phyloP scores from a whole-genome alignment of 2,888 invertebrate genomes.

The Taenaris catops region DNA sequence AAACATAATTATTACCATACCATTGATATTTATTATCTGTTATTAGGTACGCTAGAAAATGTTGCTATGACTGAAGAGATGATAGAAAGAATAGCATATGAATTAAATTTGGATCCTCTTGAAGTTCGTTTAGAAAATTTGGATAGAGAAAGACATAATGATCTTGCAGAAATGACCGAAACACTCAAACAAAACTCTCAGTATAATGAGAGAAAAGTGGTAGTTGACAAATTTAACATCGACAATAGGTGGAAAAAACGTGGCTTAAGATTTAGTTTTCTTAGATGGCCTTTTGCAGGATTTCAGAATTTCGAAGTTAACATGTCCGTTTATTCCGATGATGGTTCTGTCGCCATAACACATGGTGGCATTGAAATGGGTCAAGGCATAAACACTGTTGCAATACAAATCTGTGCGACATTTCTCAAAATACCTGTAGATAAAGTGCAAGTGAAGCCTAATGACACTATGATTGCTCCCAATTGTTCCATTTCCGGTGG shows the following conservation, averaged over 20 bases:
- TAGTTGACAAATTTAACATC: constrained; percentile 66
- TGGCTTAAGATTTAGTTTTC: constrained; percentile 50
- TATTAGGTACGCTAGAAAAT: constrained; percentile 32
- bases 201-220: constrained; percentile 52
- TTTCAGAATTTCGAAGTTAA: constrained; percentile 76
- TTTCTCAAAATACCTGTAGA: constrained; percentile 82
- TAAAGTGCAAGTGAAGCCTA: constrained; percentile 82
- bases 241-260: constrained; percentile 87
- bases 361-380: constrained; percentile 89
- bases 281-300: constrained; percentile 69
- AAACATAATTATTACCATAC: no score
- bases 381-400: constrained; percentile 88
- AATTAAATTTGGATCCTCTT: constrained; percentile 68
- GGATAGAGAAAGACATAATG: constrained; percentile 50
- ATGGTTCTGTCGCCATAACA: constrained; percentile 84
- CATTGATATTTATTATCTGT: no score
- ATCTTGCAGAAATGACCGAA: constrained; percentile 49
- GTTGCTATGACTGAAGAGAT: constrained; percentile 59
- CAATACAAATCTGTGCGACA: constrained; percentile 82
- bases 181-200: constrained; percentile 56
- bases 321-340: constrained; percentile 84
- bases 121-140: constrained; percentile 51
- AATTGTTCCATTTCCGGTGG: constrained; percentile 84
- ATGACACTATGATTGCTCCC: constrained; percentile 79
- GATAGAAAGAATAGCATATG: constrained; percentile 80